Conservation (phyloP, 2,113 vertebrate genomes). For the Anhinga anhinga region DNA sequence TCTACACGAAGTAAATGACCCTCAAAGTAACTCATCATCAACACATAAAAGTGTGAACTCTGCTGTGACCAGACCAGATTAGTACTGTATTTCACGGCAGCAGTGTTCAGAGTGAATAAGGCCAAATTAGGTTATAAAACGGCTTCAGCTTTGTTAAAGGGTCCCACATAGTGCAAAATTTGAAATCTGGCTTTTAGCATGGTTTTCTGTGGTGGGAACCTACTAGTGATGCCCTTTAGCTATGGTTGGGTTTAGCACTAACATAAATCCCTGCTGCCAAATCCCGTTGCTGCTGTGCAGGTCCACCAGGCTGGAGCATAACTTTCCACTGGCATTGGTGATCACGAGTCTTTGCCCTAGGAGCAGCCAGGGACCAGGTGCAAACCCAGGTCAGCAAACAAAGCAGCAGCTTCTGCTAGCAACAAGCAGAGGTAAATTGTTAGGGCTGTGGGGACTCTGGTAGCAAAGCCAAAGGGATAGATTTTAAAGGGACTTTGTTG, state of each 20-base stretch:
- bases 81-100: not conserved
- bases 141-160: not conserved
- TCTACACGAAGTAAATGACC: not conserved
- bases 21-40: not conserved
- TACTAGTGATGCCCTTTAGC: not conserved
- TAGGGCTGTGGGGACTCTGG: not conserved
- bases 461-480: not conserved
- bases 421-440: not conserved
- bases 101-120: not conserved
- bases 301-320: not conserved
- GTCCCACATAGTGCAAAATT: not conserved
- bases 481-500: not conserved
- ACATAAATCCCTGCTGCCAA: not conserved
- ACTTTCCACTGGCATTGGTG: not conserved
- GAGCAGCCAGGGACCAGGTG: not conserved
- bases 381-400: not conserved
- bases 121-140: not conserved
- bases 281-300: not conserved
- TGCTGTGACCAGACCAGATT: not conserved
- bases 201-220: not conserved
- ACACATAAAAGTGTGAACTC: not conserved
- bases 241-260: not conserved
- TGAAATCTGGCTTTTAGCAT: not conserved
- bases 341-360: not conserved
- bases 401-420: not conserved